Evolutionary conservation across 2,797 vertebrate genomes (phyloP), one percentile per base, ranked within the genome.

Genomic region (Cyprinella venusta): DNA sequence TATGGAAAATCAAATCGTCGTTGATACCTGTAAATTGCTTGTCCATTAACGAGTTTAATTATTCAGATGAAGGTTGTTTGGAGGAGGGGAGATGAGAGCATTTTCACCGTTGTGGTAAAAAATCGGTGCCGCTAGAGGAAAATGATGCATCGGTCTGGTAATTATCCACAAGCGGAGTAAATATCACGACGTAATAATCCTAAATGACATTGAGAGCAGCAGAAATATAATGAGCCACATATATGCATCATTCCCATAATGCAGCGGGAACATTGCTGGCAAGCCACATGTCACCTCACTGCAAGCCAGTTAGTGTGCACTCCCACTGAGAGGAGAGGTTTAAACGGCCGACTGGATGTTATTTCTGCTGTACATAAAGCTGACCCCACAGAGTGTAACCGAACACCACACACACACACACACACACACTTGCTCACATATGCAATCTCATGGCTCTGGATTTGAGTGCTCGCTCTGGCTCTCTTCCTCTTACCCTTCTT

Each of bases 31-130:
- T 54, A 74, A 87, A 92, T 90, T 91, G 89, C 91, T 86, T 84
- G 89, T 90, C 85, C 88, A 93, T 93, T 93, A 93, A 91, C 90
- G 88, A 82, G 88, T 90, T 89, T 91, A 93, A 93, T 90, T 93
- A 92, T 89, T 87, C 88, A 87, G 72, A 68, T 84, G 52, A 79
- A 72, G 80, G 68, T 67, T 80, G 71, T 80, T 74, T 30, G 36
- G 79, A 86, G 52, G 72, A 59, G 52, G 33, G 24, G 40, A 64
- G 30, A 72, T 54, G 64, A 77, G 86, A 91, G 88, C 84, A 52
- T 92, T 89, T 90, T 90, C 90, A 92, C 88, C 70, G 9, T 16
- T 63, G 42, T 64, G 42, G 48, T 36, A 67, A 70, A 50, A 40
- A 68, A 79, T 33, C 74, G 54, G 75, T 80, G 68, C 70, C 81